Percentiles rank a stretch among this genome's conserved stretches.
Conservation (phyloP, 2,113 vertebrate genomes). For the Columba janthina region DNA sequence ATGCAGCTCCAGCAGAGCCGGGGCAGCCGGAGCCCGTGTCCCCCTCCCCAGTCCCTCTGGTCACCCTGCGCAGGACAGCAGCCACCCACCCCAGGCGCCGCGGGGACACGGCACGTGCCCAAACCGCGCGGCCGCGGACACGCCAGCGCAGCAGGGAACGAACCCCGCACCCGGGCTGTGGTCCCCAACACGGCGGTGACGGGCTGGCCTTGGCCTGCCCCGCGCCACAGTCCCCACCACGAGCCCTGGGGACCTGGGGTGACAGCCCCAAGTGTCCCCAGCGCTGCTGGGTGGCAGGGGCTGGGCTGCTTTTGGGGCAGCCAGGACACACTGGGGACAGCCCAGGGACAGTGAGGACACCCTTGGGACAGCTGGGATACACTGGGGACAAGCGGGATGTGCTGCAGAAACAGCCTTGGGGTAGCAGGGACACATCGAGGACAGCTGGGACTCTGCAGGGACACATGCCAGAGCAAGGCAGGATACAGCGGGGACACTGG, state of each 20-base stretch:
- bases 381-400: background rate
- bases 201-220: background rate
- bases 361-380: background rate
- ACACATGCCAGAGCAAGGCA: background rate
- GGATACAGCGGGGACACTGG: background rate
- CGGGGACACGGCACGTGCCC: background rate
- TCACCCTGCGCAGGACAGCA: background rate
- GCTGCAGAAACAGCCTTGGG: background rate
- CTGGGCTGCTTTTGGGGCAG: background rate
- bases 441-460: background rate
- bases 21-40: background rate
- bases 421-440: background rate
- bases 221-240: background rate
- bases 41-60: accelerated
- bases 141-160: background rate
- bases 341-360: background rate
- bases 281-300: background rate
- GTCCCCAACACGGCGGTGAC: background rate
- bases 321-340: background rate
- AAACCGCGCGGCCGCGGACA: background rate
- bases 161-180: background rate
- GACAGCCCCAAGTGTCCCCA: background rate
- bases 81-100: background rate
- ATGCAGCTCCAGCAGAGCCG: background rate
- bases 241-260: background rate